These are phyloP conservation scores for Pteromalus puparum DNA, from an alignment of 1,140 invertebrate genomes.

Conservation along the genomic window DNA sequence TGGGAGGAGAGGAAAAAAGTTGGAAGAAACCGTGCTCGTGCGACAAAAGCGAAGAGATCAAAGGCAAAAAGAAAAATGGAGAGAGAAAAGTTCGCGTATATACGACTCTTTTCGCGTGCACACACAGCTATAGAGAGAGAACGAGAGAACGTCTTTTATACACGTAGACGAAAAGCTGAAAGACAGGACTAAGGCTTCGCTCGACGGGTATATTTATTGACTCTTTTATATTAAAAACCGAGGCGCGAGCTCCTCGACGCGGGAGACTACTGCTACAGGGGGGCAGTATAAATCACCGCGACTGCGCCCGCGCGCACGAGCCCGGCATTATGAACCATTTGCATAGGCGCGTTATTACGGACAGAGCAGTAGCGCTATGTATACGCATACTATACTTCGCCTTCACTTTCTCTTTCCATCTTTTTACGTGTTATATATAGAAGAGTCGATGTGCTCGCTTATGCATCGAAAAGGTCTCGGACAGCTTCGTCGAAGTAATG, in stretches of 20 bases:
- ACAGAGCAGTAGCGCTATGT: slow-evolving; percentile 28
- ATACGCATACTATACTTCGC: not conserved
- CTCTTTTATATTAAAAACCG: slow-evolving; percentile 63
- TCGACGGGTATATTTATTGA: slow-evolving; percentile 61
- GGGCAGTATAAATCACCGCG: slow-evolving; percentile 58
- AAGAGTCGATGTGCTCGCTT: not conserved
- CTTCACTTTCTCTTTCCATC: not conserved
- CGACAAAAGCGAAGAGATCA: not conserved
- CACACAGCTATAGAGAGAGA: not conserved
- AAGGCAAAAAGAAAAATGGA: not conserved
- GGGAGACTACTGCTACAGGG: slow-evolving; percentile 41
- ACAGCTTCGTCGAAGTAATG: slow-evolving; percentile 51
- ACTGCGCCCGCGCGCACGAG: slow-evolving; percentile 33
- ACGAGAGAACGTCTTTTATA: not conserved
- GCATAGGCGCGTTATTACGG: slow-evolving; percentile 59
- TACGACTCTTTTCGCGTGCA: not conserved
- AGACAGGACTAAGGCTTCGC: slow-evolving; percentile 28
- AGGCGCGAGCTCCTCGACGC: slow-evolving; percentile 22
- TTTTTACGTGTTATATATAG: not conserved
- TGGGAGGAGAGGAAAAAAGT: not conserved
- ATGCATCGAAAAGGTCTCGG: slow-evolving; percentile 6
- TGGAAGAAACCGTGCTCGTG: not conserved
- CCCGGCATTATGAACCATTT: slow-evolving; percentile 62
- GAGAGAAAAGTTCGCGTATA: not conserved
- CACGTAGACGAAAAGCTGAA: not conserved